phyloP scores from a whole-genome alignment of 2,888 invertebrate species.

The Margaritifera margaritifera region DNA sequence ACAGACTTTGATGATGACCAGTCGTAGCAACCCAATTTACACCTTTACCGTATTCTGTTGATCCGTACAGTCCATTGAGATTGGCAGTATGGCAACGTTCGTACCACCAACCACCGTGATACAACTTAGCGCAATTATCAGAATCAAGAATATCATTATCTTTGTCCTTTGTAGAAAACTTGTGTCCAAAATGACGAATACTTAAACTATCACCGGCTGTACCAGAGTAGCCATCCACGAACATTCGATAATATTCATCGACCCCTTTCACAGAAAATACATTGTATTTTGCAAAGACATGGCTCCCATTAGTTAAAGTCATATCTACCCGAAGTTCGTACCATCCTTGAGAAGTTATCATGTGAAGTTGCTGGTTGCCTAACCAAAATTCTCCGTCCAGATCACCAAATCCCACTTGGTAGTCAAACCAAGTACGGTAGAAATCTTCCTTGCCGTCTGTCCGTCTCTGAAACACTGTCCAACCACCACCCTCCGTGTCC shows the following conservation, averaged over 20 bases:
- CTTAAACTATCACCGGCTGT: slow-evolving; percentile 13
- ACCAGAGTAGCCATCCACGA: slow-evolving; percentile 13
- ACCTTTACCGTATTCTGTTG: too few species aligned
- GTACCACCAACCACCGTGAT: too few species aligned
- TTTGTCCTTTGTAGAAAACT: too few species aligned
- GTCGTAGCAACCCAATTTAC: too few species aligned
- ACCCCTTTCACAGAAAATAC: slow-evolving; percentile 9
- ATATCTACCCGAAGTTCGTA: slow-evolving; percentile 23
- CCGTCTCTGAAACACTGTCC: slow-evolving; percentile 22
- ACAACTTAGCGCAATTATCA: too few species aligned
- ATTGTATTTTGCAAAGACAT: slow-evolving; percentile 10
- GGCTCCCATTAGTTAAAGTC: neutral
- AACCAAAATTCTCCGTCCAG: slow-evolving; percentile 18
- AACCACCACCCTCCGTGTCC: slow-evolving; percentile 12
- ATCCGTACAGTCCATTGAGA: too few species aligned
- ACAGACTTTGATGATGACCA: too few species aligned
- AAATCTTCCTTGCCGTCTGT: slow-evolving; percentile 4
- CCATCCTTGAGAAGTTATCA: slow-evolving; percentile 10
- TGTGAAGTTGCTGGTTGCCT: slow-evolving; percentile 14
- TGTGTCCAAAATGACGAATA: too few species aligned
- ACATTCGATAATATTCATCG: slow-evolving; percentile 6
- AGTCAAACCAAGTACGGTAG: slow-evolving; percentile 20
- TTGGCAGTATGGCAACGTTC: too few species aligned
- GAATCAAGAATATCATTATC: too few species aligned
- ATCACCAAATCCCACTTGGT: slow-evolving; percentile 21